Evolutionary conservation across 2,888 invertebrate genomes (phyloP).

Genomic region (Amphipoea lucens): DNA sequence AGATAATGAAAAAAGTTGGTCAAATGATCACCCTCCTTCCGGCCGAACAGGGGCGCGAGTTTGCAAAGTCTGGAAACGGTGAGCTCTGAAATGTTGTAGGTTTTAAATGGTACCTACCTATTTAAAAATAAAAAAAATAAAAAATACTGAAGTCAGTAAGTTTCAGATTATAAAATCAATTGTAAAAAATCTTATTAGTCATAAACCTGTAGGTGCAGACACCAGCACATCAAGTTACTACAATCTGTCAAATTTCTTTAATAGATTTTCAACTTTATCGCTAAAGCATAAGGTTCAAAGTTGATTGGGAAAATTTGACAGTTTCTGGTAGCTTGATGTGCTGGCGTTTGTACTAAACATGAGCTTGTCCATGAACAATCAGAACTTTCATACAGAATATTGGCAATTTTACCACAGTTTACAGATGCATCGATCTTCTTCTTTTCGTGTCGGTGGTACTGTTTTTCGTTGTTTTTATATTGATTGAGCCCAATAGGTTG

Average conservation of each 20-base stretch:
- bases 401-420: not conserved
- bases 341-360: not conserved
- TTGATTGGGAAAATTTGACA: too few species aligned
- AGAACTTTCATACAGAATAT: not conserved
- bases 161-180: not conserved
- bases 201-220: too few species aligned
- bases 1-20: constrained; percentile 89
- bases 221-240: too few species aligned
- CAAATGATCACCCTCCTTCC: constrained; percentile 84
- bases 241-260: too few species aligned
- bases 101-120: not conserved
- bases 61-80: constrained; percentile 51
- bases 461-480: not conserved
- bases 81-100: constrained; percentile 26
- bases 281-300: too few species aligned
- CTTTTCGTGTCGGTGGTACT: not conserved
- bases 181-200: not conserved
- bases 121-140: not conserved
- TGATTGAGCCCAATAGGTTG: not conserved
- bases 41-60: constrained; percentile 68
- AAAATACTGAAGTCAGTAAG: not conserved
- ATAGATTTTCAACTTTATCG: too few species aligned
- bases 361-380: not conserved
- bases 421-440: not conserved
- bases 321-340: too few species aligned